phyloP scores from a whole-genome alignment of 2,888 invertebrate genomes.

The Dione vanillae region DNA sequence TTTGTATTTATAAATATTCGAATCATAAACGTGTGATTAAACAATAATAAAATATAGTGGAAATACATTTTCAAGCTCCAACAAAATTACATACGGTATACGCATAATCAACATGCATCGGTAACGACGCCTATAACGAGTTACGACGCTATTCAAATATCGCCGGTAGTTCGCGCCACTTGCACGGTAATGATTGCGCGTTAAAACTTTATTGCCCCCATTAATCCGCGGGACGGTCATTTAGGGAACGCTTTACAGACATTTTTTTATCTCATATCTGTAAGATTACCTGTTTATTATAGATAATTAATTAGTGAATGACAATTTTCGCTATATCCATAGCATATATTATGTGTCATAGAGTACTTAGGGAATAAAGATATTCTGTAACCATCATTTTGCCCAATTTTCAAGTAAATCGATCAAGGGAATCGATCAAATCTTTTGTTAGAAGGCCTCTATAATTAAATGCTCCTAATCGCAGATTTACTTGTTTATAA shows the following conservation, averaged over 20 bases:
- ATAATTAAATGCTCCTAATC: no score
- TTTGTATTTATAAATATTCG: no score
- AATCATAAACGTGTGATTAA: no score
- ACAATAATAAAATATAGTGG: no score
- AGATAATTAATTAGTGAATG: not conserved
- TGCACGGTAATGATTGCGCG: conserved; percentile 46
- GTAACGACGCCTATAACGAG: not conserved
- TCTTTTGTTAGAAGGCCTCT: no score
- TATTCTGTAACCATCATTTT: no score
- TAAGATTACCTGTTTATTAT: conserved; percentile 31
- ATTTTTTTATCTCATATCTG: conserved; percentile 35
- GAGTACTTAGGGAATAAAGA: no score
- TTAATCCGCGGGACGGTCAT: conserved; percentile 42
- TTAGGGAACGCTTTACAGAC: conserved; percentile 20
- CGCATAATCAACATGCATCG: not conserved
- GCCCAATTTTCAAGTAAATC: no score
- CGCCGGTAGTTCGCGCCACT: conserved; percentile 50
- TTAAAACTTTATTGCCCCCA: conserved; percentile 47
- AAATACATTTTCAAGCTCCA: not conserved
- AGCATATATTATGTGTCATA: no score
- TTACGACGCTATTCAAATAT: conserved; percentile 26
- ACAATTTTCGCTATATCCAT: not conserved
- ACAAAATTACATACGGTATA: not conserved
- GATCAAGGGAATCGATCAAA: no score
- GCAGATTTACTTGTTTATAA: no score